Evolutionary conservation across 2,888 invertebrate species (phyloP).

Genomic region (Gryllus longicercus): DNA sequence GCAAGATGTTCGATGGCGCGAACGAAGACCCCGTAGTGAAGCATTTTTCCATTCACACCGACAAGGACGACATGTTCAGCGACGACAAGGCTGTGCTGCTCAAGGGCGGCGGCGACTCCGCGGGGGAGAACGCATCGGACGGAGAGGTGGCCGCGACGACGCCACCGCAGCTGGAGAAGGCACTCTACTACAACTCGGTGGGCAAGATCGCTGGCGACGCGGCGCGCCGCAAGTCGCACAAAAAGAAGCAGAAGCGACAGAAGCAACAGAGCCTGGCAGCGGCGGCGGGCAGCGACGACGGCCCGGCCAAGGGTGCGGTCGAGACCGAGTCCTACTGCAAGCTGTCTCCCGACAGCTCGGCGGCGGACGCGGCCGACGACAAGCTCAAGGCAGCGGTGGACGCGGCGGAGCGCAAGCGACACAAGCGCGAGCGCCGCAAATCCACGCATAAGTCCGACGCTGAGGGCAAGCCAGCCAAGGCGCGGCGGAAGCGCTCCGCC

Average conservation of each 20-base stretch:
- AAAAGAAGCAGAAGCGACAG: slow-evolving; percentile 78
- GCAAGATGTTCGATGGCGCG: slow-evolving; percentile 27
- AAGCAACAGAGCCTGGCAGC: slow-evolving; percentile 50
- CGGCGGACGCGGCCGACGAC: slow-evolving; percentile 43
- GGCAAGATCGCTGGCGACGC: slow-evolving; percentile 38
- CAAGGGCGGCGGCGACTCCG: slow-evolving; percentile 27
- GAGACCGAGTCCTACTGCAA: slow-evolving; percentile 45
- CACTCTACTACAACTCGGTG: slow-evolving; percentile 29
- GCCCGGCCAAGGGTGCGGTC: slow-evolving; percentile 54
- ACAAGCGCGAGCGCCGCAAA: slow-evolving; percentile 40
- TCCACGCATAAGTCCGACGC: slow-evolving; percentile 43
- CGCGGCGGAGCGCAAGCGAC: slow-evolving; percentile 47
- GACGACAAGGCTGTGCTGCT: slow-evolving; percentile 28
- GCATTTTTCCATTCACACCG: slow-evolving; percentile 28
- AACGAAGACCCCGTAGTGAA: slow-evolving; percentile 27
- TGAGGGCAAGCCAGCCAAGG: slow-evolving; percentile 46
- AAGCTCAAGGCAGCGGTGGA: slow-evolving; percentile 39
- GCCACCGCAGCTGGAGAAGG: slow-evolving; percentile 38
- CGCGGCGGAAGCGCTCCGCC: slow-evolving; percentile 46
- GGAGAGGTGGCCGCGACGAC: slow-evolving; percentile 50
- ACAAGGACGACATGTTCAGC: slow-evolving; percentile 31
- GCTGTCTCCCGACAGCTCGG: not conserved
- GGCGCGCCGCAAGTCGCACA: slow-evolving; percentile 68
- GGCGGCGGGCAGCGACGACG: not conserved
- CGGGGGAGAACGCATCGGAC: slow-evolving; percentile 51